A percentile compares a stretch with the other conserved stretches of the same genome.
phyloP scores from a whole-genome alignment of 2,113 vertebrate species.

The Chitala chitala region DNA sequence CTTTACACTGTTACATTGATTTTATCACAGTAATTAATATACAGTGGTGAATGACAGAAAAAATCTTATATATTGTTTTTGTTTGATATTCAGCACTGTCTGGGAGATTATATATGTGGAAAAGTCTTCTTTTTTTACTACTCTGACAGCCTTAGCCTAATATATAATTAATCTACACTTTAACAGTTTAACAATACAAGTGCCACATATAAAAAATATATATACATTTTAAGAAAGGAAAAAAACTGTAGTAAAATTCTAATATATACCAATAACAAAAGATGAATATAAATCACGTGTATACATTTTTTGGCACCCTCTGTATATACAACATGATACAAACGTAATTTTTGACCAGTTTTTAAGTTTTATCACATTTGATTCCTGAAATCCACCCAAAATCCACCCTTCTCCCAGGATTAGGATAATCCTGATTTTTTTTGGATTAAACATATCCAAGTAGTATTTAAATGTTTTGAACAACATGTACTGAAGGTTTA shows the following conservation, averaged over 20 bases:
- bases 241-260: too few relatives aligned
- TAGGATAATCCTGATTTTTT: too few relatives aligned
- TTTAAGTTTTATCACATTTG: too few relatives aligned
- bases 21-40: too few relatives aligned
- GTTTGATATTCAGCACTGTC: conserved; percentile 6
- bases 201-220: not conserved
- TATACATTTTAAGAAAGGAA: too few relatives aligned
- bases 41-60: conserved; percentile 1
- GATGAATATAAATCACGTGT: too few relatives aligned
- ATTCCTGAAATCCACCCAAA: conserved; percentile 14
- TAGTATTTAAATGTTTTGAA: not conserved
- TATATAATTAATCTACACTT: not conserved
- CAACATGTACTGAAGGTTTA: not conserved
- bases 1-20: conserved; percentile 16
- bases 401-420: too few relatives aligned
- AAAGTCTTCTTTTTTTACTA: not conserved
- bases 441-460: not conserved
- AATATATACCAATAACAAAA: too few relatives aligned
- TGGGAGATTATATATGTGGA: conserved; percentile 8
- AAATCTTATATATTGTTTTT: conserved; percentile 12
- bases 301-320: too few relatives aligned
- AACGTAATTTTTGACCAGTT: not conserved
- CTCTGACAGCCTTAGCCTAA: conserved; percentile 7
- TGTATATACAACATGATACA: not conserved
- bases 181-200: too few relatives aligned